Conservation (phyloP, 2,888 invertebrate genomes). For the Pardosa pseudoannulata region DNA sequence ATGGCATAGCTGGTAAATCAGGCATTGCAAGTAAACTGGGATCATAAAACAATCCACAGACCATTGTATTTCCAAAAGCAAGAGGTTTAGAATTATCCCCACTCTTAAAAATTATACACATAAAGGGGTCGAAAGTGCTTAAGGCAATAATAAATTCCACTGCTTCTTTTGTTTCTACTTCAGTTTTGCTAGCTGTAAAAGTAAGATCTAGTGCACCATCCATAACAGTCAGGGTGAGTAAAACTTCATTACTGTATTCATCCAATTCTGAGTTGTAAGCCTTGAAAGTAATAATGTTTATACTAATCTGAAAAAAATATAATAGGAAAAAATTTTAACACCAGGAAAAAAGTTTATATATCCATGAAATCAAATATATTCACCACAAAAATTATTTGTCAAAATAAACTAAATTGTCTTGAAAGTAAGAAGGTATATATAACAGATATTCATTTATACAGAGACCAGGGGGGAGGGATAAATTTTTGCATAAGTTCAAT, state of each 20-base stretch:
- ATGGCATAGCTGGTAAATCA: slow-evolving; percentile 34
- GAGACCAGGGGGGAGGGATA: no score
- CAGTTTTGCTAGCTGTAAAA: slow-evolving; percentile 15
- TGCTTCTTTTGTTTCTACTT: slow-evolving; percentile 23
- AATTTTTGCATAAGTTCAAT: no score
- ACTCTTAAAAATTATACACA: slow-evolving; percentile 49
- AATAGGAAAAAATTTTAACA: no score
- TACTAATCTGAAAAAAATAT: slow-evolving; percentile 36
- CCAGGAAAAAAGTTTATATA: no score
- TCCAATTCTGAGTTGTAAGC: slow-evolving; percentile 31
- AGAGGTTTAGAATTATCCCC: slow-evolving; percentile 20
- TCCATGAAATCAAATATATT: no score
- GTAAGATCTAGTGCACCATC: slow-evolving; percentile 18
- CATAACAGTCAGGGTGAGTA: slow-evolving; percentile 14
- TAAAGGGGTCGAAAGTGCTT: slow-evolving; percentile 15
- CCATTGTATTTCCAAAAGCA: slow-evolving; percentile 43
- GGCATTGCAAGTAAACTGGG: slow-evolving; percentile 39
- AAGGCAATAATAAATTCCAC: slow-evolving; percentile 29
- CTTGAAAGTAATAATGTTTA: slow-evolving; percentile 30
- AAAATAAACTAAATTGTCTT: no score
- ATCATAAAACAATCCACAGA: slow-evolving; percentile 40
- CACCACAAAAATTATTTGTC: no score
- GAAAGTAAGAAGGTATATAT: no score
- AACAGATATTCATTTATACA: no score
- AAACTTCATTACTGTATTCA: slow-evolving; percentile 40